Evolutionary conservation across 30 jellyfish, hydroid and myxozoan species (phyloP).

Genomic region (Rhopilema esculentum): DNA sequence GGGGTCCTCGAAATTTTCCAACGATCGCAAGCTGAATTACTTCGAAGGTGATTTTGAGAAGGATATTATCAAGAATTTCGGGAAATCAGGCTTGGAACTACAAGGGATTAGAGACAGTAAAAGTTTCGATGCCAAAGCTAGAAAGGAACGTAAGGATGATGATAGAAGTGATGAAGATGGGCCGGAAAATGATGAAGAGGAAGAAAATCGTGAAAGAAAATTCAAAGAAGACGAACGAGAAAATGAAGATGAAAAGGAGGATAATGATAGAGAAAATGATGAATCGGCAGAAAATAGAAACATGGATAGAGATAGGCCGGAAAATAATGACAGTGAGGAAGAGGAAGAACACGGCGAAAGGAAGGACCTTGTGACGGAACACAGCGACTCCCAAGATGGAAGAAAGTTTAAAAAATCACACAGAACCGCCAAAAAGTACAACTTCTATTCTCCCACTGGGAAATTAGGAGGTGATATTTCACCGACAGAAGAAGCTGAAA

Average conservation of each 20-base stretch:
- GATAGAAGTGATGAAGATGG: constrained; percentile 29
- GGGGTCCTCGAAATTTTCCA: constrained; percentile 67
- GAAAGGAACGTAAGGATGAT: constrained; percentile 28
- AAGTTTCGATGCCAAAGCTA: not conserved
- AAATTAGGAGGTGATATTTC: constrained; percentile 31
- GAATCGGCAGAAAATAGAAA: constrained; percentile 21
- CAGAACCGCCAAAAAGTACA: constrained; percentile 31
- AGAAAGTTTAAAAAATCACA: not conserved
- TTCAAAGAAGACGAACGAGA: not conserved
- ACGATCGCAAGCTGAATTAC: constrained; percentile 49
- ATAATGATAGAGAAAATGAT: constrained; percentile 13
- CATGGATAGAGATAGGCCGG: constrained; percentile 6
- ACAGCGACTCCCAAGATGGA: not conserved
- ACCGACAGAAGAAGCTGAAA: constrained; percentile 63
- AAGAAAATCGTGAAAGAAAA: not conserved
- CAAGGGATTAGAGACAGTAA: not conserved
- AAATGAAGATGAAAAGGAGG: constrained; percentile 23
- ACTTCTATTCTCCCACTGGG: constrained; percentile 36
- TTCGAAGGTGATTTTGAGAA: constrained; percentile 71
- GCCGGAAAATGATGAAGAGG: constrained; percentile 25
- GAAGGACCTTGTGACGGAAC: constrained; percentile 24
- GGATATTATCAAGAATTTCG: constrained; percentile 57
- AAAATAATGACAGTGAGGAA: not conserved
- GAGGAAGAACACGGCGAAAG: constrained; percentile 49
- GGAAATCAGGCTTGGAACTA: constrained; percentile 49